A percentile compares a stretch with the other conserved stretches of the same genome.
phyloP scores from a whole-genome alignment of 2,113 vertebrate genomes.

The Erythrocebus patas region DNA sequence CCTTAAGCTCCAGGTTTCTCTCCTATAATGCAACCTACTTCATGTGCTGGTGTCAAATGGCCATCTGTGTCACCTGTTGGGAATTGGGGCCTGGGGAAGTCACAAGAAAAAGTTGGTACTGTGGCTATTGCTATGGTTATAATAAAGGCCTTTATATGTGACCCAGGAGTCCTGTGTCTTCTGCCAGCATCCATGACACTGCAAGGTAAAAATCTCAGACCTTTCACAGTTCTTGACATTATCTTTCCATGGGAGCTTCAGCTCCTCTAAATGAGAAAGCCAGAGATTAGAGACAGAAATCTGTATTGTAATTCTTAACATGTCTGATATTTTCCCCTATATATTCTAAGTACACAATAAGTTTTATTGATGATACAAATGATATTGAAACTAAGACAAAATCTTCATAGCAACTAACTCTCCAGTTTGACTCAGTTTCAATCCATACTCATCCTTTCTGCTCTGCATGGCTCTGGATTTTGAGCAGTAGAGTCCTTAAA shows the following conservation, averaged over 20 bases:
- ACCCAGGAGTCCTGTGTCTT: background rate
- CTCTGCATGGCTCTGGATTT: background rate
- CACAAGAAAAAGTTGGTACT: background rate
- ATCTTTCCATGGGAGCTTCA: background rate
- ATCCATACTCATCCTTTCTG: background rate
- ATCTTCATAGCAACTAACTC: background rate
- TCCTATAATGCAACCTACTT: background rate
- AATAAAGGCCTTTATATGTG: background rate
- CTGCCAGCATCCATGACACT: background rate
- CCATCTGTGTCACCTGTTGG: background rate
- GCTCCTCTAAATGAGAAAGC: background rate
- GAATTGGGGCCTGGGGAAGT: background rate
- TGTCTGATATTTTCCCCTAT: background rate
- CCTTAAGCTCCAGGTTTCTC: background rate
- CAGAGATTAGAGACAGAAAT: background rate
- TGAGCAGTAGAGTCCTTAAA: background rate
- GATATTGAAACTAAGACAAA: background rate
- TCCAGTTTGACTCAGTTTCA: background rate
- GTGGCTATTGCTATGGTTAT: background rate
- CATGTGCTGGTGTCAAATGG: background rate
- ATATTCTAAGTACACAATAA: background rate
- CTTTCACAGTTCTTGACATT: background rate
- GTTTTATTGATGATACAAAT: background rate
- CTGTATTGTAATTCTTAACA: background rate
- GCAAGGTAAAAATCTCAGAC: background rate